Base-by-base conservation (phyloP, 92 coral and sea anemone species). In the Zoanthus sansibaricus region DNA sequence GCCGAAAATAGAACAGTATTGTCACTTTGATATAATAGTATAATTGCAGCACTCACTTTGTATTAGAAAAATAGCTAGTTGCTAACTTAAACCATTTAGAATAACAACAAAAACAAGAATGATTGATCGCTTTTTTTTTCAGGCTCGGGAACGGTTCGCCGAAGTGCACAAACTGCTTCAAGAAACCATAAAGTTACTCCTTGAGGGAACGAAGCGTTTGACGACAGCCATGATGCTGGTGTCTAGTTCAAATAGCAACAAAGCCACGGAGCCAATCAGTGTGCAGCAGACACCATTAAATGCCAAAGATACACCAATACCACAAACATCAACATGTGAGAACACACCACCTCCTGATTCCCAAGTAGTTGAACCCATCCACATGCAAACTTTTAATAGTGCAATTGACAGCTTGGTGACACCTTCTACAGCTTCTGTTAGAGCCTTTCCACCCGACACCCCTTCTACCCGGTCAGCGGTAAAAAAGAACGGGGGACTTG, bases 281-380 rank as follows among this genome's bases (percentile, higher is more conserved):
- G 51, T 20, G 59, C 74, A 80, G 85, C 18, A 80, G 61, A 80
- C 85, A 45, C 84, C 84, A 17, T 44, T 21, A 37, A 4, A 33
- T 17, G 6, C 58, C 8, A 8, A 37, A 14, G 51, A 18, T 21
- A 79, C 84, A 2, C 85, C 85, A 42, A 17, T 64, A 21, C 85
- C 74, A 66, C 85, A 72, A 21, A 62, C 85, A 66, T 80, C 85
- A 8, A 21, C 85, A 14, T 80, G 85, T 30, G 74, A 80, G 9
- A 80, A 46, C 75, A 80, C 85, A 13, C 74, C 85, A n/a, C 85
- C 85, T 13, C 75, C 85, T 20, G 85, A 80, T 48, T 67, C 20
- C 74, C 45, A 71, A 13, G 46, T 18, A 45, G 85, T 31, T 64
- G 45, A 49, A 32, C 9, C 44, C 45, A 20, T 15, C 46, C 15